These are phyloP conservation scores for Brachypteracias leptosomus DNA, from an alignment of 2,113 vertebrate genomes.

Conservation along the genomic window DNA sequence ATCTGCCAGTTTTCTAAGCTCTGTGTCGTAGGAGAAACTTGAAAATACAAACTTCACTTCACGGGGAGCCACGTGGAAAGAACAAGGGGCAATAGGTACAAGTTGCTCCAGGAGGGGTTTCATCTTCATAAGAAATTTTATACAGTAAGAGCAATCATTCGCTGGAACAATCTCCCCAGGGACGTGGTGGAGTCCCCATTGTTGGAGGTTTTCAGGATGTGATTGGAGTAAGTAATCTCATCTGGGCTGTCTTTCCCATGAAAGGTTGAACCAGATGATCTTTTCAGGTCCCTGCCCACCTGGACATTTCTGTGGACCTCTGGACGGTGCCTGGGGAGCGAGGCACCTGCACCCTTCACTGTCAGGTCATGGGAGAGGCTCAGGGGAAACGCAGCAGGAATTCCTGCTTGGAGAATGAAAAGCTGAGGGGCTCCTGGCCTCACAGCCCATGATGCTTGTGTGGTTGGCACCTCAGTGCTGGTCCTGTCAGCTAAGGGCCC, in stretches of 20 bases:
- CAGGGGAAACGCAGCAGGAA: fast-evolving
- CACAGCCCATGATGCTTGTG: neutral
- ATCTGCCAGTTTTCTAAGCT: neutral
- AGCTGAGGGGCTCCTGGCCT: neutral
- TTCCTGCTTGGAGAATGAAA: neutral
- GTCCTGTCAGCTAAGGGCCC: neutral
- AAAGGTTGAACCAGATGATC: neutral
- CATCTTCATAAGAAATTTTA: neutral
- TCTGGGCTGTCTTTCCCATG: neutral
- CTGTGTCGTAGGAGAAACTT: neutral
- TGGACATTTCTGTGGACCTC: neutral
- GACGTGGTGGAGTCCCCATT: neutral
- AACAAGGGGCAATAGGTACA: neutral
- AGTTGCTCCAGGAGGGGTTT: too few species aligned
- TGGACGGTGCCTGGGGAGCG: neutral
- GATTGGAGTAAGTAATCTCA: neutral
- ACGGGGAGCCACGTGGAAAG: neutral
- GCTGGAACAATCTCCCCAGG: neutral
- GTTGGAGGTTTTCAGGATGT: neutral
- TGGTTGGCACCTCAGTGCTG: neutral
- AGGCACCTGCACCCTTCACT: neutral
- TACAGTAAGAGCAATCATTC: neutral
- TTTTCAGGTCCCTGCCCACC: neutral
- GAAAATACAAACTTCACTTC: neutral
- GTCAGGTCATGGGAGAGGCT: neutral